These are phyloP conservation scores for Drosophila pegasa DNA, from an alignment of 2,888 invertebrate genomes.

Conservation along the genomic window DNA sequence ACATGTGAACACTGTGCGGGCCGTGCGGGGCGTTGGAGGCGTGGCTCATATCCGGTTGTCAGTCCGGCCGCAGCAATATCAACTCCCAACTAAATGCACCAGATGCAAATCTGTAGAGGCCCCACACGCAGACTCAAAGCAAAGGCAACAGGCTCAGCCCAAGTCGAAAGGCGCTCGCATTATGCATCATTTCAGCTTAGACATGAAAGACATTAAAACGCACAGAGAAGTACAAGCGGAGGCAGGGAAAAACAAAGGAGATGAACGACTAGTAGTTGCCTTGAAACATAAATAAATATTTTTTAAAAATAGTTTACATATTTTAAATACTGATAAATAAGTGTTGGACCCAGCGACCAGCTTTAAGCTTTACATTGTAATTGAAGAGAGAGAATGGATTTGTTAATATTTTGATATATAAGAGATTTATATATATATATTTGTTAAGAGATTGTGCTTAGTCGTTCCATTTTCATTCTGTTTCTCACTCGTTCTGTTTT, in stretches of 20 bases:
- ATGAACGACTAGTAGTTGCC: neutral
- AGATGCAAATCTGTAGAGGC: conserved; percentile 26
- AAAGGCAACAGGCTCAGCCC: neutral
- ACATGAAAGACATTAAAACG: conserved; percentile 44
- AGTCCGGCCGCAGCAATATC: conserved; percentile 10
- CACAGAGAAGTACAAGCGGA: conserved; percentile 13
- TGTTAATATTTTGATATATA: too few relatives aligned
- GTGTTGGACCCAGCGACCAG: too few relatives aligned
- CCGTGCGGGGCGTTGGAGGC: neutral
- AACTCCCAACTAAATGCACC: conserved; percentile 1
- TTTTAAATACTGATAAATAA: too few relatives aligned
- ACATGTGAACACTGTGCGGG: neutral
- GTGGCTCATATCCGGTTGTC: conserved; percentile 26
- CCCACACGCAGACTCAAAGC: conserved; percentile 3
- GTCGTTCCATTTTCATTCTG: too few relatives aligned
- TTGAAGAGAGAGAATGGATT: too few relatives aligned
- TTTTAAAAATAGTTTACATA: too few relatives aligned
- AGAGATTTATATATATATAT: too few relatives aligned
- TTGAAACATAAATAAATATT: too few relatives aligned
- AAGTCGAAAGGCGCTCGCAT: conserved; percentile 38
- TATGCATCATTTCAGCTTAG: conserved; percentile 56
- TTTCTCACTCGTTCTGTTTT: too few relatives aligned
- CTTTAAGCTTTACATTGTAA: too few relatives aligned
- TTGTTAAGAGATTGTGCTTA: too few relatives aligned
- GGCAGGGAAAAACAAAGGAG: neutral